Percentiles rank a stretch among this genome's conserved stretches.
phyloP scores from a whole-genome alignment of 2,888 invertebrate species.

The Prosapia bicincta region DNA sequence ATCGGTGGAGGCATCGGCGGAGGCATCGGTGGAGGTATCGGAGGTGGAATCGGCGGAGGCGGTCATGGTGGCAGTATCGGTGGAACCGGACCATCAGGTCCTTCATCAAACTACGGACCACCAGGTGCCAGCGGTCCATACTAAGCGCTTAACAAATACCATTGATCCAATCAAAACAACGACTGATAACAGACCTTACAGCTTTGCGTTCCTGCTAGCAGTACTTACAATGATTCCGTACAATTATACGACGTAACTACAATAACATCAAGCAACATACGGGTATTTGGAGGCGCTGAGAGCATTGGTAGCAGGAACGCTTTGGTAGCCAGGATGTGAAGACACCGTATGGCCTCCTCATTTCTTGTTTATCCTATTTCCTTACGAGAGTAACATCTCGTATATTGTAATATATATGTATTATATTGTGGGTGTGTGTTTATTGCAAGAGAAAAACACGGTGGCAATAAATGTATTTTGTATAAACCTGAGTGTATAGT shows the following conservation, averaged over 20 bases:
- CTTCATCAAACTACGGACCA: conserved; percentile 40
- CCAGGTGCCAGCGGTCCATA: conserved; percentile 40
- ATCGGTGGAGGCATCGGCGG: conserved; percentile 28
- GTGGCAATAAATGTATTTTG: conserved; percentile 40
- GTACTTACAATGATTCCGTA: not conserved
- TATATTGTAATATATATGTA: conserved; percentile 24
- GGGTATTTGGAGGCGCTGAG: not conserved
- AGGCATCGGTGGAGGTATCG: conserved; percentile 25
- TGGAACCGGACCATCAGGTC: conserved; percentile 33
- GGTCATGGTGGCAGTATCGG: conserved; percentile 14
- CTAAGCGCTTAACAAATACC: conserved; percentile 29
- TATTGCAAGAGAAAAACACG: conserved; percentile 36
- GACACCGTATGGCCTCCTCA: conserved; percentile 1
- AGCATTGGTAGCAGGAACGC: not conserved
- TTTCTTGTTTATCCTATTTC: not conserved
- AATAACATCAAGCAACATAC: not conserved
- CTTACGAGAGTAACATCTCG: not conserved
- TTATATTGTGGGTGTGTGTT: conserved; percentile 31
- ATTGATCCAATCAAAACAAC: conserved; percentile 6
- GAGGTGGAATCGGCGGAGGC: conserved; percentile 18
- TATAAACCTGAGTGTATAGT: not conserved
- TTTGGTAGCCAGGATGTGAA: not conserved
- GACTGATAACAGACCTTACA: not conserved
- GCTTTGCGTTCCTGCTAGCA: not conserved
- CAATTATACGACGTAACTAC: not conserved